A percentile compares a stretch with the other conserved stretches of the same genome.
These are phyloP conservation scores for Meda fulgida DNA, from an alignment of 2,797 vertebrate genomes.

Conservation along the genomic window DNA sequence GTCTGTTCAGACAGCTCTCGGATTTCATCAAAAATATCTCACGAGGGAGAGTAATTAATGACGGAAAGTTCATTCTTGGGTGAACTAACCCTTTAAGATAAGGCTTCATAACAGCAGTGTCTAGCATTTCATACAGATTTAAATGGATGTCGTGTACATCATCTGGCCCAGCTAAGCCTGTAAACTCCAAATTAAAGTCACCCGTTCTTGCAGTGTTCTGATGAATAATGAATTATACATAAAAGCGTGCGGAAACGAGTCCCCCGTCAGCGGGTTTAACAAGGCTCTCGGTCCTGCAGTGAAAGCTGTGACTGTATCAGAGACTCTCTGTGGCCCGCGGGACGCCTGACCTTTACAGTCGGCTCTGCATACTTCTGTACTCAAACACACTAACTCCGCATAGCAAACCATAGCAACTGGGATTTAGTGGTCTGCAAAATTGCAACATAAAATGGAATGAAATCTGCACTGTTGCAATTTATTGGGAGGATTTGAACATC, in stretches of 20 bases:
- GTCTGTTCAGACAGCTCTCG: too few relatives aligned
- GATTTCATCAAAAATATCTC: too few relatives aligned
- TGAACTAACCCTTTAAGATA: neutral
- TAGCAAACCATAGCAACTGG: constrained; percentile 10
- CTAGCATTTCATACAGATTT: neutral
- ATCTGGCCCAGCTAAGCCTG: constrained; percentile 11
- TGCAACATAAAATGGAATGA: neutral
- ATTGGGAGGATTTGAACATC: neutral
- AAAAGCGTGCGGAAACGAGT: constrained; percentile 39
- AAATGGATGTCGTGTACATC: constrained; percentile 39
- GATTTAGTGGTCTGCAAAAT: constrained; percentile 16
- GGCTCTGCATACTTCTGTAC: constrained; percentile 24
- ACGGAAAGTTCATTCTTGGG: too few relatives aligned
- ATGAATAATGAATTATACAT: constrained; percentile 58
- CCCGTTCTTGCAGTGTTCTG: constrained; percentile 29
- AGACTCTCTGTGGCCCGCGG: constrained; percentile 14
- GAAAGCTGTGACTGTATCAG: constrained; percentile 43
- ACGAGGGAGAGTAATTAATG: too few relatives aligned
- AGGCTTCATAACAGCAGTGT: neutral
- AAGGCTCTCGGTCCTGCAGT: constrained; percentile 35
- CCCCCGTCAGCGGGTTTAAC: constrained; percentile 29
- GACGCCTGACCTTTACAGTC: constrained; percentile 42
- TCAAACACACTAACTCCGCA: constrained; percentile 15
- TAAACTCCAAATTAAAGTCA: constrained; percentile 52
- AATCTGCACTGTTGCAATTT: neutral